These are phyloP conservation scores for Onychomys arenicola DNA, from an alignment of 2,797 vertebrate species.

Conservation along the genomic window DNA sequence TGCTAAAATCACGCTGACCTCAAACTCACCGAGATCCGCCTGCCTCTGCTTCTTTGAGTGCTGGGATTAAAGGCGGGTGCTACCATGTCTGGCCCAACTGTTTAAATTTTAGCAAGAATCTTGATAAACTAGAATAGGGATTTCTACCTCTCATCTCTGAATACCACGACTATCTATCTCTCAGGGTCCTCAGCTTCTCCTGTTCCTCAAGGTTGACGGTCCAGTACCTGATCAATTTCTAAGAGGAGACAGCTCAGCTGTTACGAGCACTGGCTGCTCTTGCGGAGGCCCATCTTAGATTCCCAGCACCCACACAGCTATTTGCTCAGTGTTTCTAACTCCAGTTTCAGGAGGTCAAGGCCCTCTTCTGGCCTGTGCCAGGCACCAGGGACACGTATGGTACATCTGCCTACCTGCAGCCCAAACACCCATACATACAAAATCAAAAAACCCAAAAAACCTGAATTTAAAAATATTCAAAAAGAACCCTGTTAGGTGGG, in stretches of 20 bases:
- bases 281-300: background rate
- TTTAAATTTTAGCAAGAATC: conserved; percentile 28
- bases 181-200: background rate
- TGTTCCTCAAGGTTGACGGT: background rate
- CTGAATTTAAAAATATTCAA: background rate
- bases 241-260: background rate
- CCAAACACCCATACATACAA: background rate
- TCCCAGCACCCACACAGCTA: background rate
- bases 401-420: background rate
- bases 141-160: background rate
- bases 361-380: background rate
- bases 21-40: background rate
- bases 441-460: background rate
- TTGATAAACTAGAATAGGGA: background rate
- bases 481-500: background rate
- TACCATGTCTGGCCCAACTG: background rate
- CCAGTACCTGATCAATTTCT: background rate
- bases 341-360: background rate
- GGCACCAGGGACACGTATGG: background rate
- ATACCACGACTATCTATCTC: background rate
- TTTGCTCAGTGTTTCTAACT: background rate
- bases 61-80: background rate
- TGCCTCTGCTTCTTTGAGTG: background rate
- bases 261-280: background rate
- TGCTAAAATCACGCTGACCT: background rate